phyloP scores from a whole-genome alignment of 2,797 vertebrate genomes.

The Chelon auratus region DNA sequence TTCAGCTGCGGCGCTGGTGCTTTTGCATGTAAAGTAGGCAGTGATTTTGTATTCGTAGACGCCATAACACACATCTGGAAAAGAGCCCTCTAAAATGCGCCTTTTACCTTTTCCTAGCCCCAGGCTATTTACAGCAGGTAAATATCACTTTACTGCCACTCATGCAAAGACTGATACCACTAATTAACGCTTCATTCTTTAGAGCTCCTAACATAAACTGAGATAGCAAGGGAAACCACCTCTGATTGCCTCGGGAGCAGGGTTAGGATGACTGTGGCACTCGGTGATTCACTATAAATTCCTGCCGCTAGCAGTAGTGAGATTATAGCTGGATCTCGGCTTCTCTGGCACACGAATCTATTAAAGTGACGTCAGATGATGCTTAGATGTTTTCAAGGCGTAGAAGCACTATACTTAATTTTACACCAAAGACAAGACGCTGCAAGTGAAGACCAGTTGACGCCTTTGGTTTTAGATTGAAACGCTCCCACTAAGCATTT shows the following conservation, averaged over 20 bases:
- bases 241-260: no score
- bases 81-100: no score
- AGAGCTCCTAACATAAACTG: no score
- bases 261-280: no score
- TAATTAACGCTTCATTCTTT: neutral
- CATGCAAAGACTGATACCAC: neutral
- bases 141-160: neutral
- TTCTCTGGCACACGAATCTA: neutral
- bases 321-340: neutral
- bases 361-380: neutral
- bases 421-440: neutral
- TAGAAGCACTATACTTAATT: no score
- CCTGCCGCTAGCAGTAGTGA: neutral
- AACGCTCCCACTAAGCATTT: constrained; percentile 41
- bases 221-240: no score
- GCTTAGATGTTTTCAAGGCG: neutral
- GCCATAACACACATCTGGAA: neutral
- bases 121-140: constrained; percentile 13
- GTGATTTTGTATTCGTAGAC: neutral
- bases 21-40: neutral
- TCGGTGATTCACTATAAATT: neutral
- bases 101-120: neutral
- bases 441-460: neutral
- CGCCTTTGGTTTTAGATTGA: constrained; percentile 6
- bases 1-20: neutral